Base-by-base conservation (phyloP, 2,797 vertebrate species). In the Trachops cirrhosus region DNA sequence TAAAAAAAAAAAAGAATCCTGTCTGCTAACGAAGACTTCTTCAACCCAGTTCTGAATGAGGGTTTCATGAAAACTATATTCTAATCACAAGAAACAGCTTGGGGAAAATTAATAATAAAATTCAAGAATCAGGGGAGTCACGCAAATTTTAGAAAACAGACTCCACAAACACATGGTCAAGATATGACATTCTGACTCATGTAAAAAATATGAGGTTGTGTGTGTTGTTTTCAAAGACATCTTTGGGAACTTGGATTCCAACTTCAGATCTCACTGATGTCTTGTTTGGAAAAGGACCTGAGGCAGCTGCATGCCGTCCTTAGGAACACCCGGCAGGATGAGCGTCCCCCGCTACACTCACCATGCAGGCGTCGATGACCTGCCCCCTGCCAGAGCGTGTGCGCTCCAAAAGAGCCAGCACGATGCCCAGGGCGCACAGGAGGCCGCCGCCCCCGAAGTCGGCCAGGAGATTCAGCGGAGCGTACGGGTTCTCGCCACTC, bases 401-500 rank as follows among this genome's bases (percentile, higher is more conserved):
- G 93, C 99, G 99, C 97, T 99, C 99, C 91, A 99, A 98, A 52
- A 99, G 98, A 1, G 99, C 99, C 54, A 99, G 94, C 79, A 99
- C 75, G 32, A 99, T 99, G 22, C 99, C 99, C 93, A 99, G 24
- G 0, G 99, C 98, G 6, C 99, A 99, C 73, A 98, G 98, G 14
- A 99, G 98, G 62, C 99, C 98, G 0, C 99, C 99, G 0, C 99
- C 99, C 32, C 98, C 99, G 93, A 99, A 99, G 98, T 99, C 99
- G 39, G 99, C 99, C 78, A 99, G 52, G 94, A 99, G 98, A 95
- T 99, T 99, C 88, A 99, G 0, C 0, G 99, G 99, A 11, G 99
- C 98, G 0, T 98, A 98, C 0, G 99, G 99, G 91, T 99, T 99
- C 97, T 99, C 99, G 15, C 95, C 94, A 22, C 98, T 99, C 50